Conservation (phyloP, 2,113 vertebrate species). For the Platanista minor region DNA sequence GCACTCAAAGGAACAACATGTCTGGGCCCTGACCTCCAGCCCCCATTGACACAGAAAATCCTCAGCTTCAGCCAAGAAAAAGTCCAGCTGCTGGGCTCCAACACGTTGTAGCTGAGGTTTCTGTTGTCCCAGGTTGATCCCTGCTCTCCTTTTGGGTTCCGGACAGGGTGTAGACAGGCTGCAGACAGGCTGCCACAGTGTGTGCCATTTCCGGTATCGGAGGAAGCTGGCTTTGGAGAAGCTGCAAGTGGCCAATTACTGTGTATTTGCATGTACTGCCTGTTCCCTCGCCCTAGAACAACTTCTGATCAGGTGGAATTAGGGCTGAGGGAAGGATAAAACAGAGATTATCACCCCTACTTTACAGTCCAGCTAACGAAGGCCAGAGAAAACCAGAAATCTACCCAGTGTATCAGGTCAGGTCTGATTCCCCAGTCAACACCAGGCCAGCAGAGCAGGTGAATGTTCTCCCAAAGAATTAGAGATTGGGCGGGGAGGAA, state of each 20-base stretch:
- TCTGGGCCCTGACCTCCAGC: neutral
- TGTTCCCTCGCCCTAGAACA: neutral
- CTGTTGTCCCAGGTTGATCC: too few species aligned
- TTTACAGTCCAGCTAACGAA: neutral
- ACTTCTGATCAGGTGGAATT: neutral
- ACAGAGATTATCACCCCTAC: neutral
- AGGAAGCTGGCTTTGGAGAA: neutral
- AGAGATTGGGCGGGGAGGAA: neutral
- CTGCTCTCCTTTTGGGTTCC: neutral
- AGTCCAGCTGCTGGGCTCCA: too few species aligned
- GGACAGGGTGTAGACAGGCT: rapidly evolving
- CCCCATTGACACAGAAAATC: neutral
- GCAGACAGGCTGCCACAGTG: too few species aligned
- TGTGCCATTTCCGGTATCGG: neutral
- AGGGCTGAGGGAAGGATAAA: neutral
- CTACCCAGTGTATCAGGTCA: neutral
- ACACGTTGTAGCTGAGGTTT: neutral
- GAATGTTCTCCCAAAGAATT: neutral
- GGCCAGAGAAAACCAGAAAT: neutral
- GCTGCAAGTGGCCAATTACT: too few species aligned
- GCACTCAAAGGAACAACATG: neutral
- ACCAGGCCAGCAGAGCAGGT: neutral
- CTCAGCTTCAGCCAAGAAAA: neutral
- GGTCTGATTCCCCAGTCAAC: neutral
- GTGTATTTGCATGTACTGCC: neutral